A percentile compares a stretch with the other conserved stretches of the same genome.
These are phyloP conservation scores for Sapayoa aenigma DNA, from an alignment of 2,113 vertebrate genomes.

Conservation along the genomic window DNA sequence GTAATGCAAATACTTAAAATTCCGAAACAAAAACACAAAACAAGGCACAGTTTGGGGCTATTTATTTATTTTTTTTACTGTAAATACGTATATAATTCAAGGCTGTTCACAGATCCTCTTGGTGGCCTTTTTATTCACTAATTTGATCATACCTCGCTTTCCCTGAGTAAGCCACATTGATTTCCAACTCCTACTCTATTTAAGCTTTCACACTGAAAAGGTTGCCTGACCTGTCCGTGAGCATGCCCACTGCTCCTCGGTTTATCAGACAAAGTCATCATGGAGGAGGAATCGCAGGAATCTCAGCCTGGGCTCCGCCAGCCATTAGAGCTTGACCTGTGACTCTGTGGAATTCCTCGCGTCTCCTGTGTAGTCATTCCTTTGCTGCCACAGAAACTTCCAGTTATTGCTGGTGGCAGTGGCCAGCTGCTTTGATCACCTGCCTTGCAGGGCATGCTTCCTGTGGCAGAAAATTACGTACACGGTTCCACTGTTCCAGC, in stretches of 20 bases:
- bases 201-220: neutral
- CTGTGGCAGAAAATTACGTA: neutral
- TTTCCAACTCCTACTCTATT: neutral
- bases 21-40: neutral
- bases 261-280: constrained; percentile 15
- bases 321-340: constrained; percentile 35
- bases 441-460: neutral
- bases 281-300: neutral
- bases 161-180: neutral
- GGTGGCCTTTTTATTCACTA: neutral
- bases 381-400: neutral
- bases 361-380: neutral
- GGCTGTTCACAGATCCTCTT: neutral
- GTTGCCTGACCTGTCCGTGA: neutral
- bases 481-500: accelerated
- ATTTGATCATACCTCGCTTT: neutral
- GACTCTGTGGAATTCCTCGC: neutral
- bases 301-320: neutral
- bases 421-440: constrained; percentile 17
- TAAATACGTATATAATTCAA: neutral
- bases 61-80: neutral
- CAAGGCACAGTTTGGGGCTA: neutral
- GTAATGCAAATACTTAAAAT: neutral
- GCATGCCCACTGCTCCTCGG: neutral
- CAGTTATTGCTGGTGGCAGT: neutral